Base-by-base conservation (phyloP, 2,113 vertebrate species). In the Platichthys flesus region DNA sequence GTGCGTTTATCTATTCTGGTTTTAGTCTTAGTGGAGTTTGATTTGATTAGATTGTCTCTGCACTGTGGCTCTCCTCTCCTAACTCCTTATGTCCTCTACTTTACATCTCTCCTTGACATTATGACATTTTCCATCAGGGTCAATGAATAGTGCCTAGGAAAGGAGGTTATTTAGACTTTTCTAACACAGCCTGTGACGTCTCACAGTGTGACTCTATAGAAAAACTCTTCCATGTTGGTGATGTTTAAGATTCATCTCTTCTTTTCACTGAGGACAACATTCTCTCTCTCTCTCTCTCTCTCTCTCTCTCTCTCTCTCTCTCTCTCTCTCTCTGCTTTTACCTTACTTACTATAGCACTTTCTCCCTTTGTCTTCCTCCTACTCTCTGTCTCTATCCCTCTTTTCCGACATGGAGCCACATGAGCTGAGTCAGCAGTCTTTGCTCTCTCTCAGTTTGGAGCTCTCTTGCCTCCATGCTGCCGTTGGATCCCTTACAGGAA, bases 341-440 rank as follows among this genome's bases (percentile, higher is more conserved):
- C 57, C 68, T 70, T n/a, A 63, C 16, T 47, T 57, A 80, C 65
- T 28, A 55, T 35, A 56, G 28, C 67, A 45, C 54, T 74, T 9
- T 60, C 14, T 35, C 18, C 26, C 58, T 65, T 55, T 37, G 62
- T 70, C n/a, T 35, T 63, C 31, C 49, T 51, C 37, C 31, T 47
- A 16, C 49, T 75, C 52, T 31, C 64, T 64, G 37, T 54, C 62
- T 72, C 60, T 18, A 56, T 81, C 71, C 54, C 28, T 20, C 64
- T 68, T 45, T 45, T 66, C 65, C 28, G 13, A 26, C 61, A 52
- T 66, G 54, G 72, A 81, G 73, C 71, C 73, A 65, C 71, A 75
- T 61, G 51, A 67, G 49, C 85, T 90, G 84, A 89, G 72, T 90
- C 89, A 89, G 90, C 87, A 81, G 42, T 81, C 59, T 78, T 51